phyloP scores from a whole-genome alignment of 2,888 invertebrate genomes.

The Merodon equestris region DNA sequence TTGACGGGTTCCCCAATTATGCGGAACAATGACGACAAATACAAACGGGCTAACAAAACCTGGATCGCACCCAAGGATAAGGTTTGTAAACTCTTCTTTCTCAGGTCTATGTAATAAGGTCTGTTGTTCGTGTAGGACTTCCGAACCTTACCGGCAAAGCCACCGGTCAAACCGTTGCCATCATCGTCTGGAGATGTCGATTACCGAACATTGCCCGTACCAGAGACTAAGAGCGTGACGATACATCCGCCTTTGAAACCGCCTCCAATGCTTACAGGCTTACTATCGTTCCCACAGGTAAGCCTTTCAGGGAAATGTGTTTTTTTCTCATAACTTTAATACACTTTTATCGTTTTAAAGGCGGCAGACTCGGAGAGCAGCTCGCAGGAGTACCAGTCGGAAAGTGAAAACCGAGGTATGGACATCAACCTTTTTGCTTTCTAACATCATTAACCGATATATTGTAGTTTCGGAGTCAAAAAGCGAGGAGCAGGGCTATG shows the following conservation, averaged over 20 bases:
- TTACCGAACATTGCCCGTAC: constrained; percentile 71
- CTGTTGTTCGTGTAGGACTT: constrained; percentile 72
- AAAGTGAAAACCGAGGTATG: constrained; percentile 29
- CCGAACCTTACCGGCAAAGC: constrained; percentile 57
- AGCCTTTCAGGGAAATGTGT: too few relatives aligned
- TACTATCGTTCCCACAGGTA: constrained; percentile 48
- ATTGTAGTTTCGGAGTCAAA: constrained; percentile 73
- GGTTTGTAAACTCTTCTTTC: too few relatives aligned
- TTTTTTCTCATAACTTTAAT: too few relatives aligned
- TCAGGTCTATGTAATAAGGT: background rate
- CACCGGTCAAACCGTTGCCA: constrained; percentile 9
- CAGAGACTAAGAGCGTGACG: constrained; percentile 56
- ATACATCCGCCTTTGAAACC: constrained; percentile 69
- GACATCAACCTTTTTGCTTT: background rate
- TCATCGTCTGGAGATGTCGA: constrained; percentile 73
- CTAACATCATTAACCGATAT: background rate
- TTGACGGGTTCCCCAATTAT: constrained; percentile 85
- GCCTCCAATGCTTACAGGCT: constrained; percentile 61
- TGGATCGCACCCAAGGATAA: constrained; percentile 70
- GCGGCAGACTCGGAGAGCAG: constrained; percentile 11
- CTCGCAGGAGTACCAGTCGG: constrained; percentile 21
- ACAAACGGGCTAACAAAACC: constrained; percentile 67
- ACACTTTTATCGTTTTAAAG: constrained; percentile 21
- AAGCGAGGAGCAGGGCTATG: constrained; percentile 75
- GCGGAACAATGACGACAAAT: constrained; percentile 66